Evolutionary conservation across 2,113 vertebrate species (phyloP).

Genomic region (Petrocephalus zakoni): DNA sequence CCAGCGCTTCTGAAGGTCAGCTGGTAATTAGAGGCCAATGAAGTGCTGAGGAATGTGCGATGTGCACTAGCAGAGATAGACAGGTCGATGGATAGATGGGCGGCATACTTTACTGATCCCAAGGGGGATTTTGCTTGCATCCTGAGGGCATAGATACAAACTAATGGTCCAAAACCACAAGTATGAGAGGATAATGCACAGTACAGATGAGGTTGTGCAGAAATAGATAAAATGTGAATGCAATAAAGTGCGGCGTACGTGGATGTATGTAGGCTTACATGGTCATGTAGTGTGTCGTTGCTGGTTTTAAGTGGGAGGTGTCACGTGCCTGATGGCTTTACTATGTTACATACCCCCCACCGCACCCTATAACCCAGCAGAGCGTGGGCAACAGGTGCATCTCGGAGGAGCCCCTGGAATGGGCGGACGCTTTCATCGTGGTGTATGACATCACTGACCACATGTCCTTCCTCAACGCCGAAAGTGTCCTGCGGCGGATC

Average conservation of each 20-base stretch:
- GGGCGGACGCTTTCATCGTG: slow-evolving; percentile 66
- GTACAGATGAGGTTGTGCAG: background rate
- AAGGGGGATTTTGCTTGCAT: background rate
- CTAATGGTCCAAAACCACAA: background rate
- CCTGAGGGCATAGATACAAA: background rate
- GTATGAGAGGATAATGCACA: background rate
- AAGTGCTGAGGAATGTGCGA: background rate
- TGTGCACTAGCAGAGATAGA: background rate
- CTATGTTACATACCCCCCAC: background rate
- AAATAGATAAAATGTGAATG: background rate
- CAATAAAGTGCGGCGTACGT: background rate
- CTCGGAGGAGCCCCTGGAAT: slow-evolving; percentile 61
- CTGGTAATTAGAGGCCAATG: background rate
- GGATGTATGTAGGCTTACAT: background rate
- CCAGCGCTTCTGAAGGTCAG: background rate
- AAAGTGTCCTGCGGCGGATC: slow-evolving; percentile 60
- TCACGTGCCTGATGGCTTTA: background rate
- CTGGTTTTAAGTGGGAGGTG: background rate
- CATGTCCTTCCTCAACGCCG: slow-evolving; percentile 59
- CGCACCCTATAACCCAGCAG: slow-evolving; percentile 35
- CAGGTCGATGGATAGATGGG: background rate
- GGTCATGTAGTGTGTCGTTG: background rate
- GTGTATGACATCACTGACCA: slow-evolving; percentile 67
- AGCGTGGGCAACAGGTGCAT: slow-evolving; percentile 52
- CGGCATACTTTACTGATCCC: background rate